Base-by-base conservation (phyloP, 2,888 invertebrate species). In the Actias luna region DNA sequence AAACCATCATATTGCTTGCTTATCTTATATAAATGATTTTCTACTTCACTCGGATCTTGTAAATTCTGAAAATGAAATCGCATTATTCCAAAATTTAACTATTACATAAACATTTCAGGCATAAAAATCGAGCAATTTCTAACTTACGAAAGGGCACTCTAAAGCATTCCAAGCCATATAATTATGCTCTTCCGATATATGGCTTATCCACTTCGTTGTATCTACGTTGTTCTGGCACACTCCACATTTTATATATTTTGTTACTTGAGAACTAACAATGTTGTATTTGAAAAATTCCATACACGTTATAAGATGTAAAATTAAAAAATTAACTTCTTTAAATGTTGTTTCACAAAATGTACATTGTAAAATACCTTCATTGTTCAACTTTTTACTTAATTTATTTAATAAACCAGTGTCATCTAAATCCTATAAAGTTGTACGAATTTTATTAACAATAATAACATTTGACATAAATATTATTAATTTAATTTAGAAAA, bases 81-180 rank as follows among this genome's bases (percentile, higher is more conserved):
- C n/a, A n/a, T n/a, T n/a, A n/a, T n/a, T n/a, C n/a, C n/a, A 36
- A 55, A 18, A 29, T 31, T 42, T 22, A 59, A 12, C 18, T 35
- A 1, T 12, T 35, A 39, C 42, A 42, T n/a, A 29, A 16, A 5
- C 0, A 27, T 35, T 39, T 29, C 22, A 12, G 22, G 16, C 39
- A 33, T 16, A 29, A n/a, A 22, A 25, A 65, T 16, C 2, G 18
- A 46, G 14, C 7, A 52, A 5, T 16, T n/a, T 18, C 2, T 36
- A 62, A 64, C 69, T 68, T 71, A 78, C 80, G 67, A 80, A 66
- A 60, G 69, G 61, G 16, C 61, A n/a, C 39, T 77, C 73, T 27
- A 71, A 71, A 16, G 74, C 66, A 63, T 71, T 73, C 83, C 82
- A 82, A 8, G 81, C 80, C 2, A 82, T 61, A 71, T 83, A 83